Evolutionary conservation across 2,113 vertebrate species (phyloP), one percentile per base, ranked within the genome.

Genomic region (Caranx ignobilis): DNA sequence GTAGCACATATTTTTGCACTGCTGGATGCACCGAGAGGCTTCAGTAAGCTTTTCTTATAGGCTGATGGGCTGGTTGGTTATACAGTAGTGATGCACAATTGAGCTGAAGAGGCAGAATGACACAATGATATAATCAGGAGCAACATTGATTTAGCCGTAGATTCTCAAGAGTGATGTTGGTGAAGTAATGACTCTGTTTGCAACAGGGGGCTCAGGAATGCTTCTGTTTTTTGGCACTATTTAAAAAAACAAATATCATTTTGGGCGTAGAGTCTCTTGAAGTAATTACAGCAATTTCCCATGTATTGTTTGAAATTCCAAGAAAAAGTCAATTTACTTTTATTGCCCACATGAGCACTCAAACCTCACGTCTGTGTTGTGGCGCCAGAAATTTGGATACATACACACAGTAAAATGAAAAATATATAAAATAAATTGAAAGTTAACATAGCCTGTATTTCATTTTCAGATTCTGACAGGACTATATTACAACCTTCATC

Each of bases 291-390:
- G 63, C 79, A 88, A 86, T 88, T 91, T 83, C 41, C 59, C 69
- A 77, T 60, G 41, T 73, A 61, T 75, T 72, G 75, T 67, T 70
- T 88, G 79, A 89, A 77, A 85, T 88, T 92, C 89, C 85, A 82
- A 78, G 82, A 83, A 88, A 72, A 75, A 87, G 87, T 85, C 82
- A 56, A 79, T 89, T 90, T 79, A 68, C 32, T 91, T 88, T 90
- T 91, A 88, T 81, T 82, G 32, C 78, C 60, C 45, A 35, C 55
- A 59, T 41, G 81, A 85, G 48, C 41, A 31, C 60, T 71, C 56
- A 86, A 52, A 55, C 26, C 34, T 87, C 65, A 80, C 64, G 50
- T 74, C 60, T 83, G 64, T 74, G 72, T 79, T 85, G 48, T 75
- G 19, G 48, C 68, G 84, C 77, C 83, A 90, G 81, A 71, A 63